A percentile compares a stretch with the other conserved stretches of the same genome.
Evolutionary conservation across 2,797 vertebrate genomes (phyloP).

Genomic region (Lagodon rhomboides): DNA sequence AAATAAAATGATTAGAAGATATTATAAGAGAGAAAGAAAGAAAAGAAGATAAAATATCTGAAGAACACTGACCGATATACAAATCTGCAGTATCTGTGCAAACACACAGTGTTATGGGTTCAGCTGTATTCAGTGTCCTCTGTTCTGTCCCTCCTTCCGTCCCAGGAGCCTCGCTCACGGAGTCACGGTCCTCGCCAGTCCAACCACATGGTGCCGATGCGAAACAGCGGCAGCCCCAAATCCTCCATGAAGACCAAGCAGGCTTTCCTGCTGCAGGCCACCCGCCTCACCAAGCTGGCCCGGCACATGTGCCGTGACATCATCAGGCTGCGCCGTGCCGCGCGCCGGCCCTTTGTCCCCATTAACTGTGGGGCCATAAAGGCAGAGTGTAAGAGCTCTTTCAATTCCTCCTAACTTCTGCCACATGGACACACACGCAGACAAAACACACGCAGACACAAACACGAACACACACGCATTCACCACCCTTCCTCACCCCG

Average conservation of each 20-base stretch:
- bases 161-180: conserved; percentile 90
- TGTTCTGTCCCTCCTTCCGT: neutral
- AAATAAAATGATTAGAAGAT: too few species aligned
- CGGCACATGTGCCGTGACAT: conserved; percentile 98
- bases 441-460: conserved; percentile 43
- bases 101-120: too few species aligned
- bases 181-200: conserved; percentile 93
- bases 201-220: conserved; percentile 93
- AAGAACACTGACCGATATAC: too few species aligned
- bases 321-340: conserved; percentile 96
- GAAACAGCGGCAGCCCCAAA: conserved; percentile 95
- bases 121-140: neutral
- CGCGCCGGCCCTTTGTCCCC: conserved; percentile 97
- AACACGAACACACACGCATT: conserved; percentile 45
- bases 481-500: conserved; percentile 65
- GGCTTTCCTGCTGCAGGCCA: conserved; percentile 96
- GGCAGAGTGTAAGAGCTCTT: conserved; percentile 99
- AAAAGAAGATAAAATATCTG: too few species aligned
- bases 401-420: conserved; percentile 97
- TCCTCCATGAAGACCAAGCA: conserved; percentile 98
- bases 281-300: conserved; percentile 96
- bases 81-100: too few species aligned
- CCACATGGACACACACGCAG: conserved; percentile 67
- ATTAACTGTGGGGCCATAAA: conserved; percentile 99
- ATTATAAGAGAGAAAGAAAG: too few species aligned